Conservation (phyloP, 2,888 invertebrate species). For the Brachyopa scutellaris region DNA sequence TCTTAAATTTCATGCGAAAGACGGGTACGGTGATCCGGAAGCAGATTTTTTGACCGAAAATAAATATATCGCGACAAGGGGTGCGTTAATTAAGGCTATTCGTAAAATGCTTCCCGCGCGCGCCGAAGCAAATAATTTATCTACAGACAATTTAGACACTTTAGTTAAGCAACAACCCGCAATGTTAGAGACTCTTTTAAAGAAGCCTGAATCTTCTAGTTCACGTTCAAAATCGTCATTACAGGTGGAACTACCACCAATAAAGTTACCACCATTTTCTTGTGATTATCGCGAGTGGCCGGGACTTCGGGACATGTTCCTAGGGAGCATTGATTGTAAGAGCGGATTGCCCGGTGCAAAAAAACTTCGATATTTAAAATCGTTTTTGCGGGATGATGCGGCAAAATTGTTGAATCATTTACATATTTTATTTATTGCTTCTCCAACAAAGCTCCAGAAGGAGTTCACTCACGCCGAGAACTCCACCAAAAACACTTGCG, state of each 20-base stretch:
- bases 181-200: neutral
- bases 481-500: too few species aligned
- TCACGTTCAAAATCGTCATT: neutral
- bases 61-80: conserved; percentile 5
- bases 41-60: neutral
- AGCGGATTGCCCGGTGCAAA: neutral
- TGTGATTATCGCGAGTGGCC: conserved; percentile 9
- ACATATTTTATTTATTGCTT: too few species aligned
- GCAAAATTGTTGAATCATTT: conserved; percentile 1
- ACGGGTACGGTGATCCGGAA: conserved; percentile 7
- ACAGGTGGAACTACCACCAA: neutral
- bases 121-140: neutral
- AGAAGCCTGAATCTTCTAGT: too few species aligned
- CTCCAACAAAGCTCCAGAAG: too few species aligned
- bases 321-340: neutral
- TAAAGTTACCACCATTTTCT: neutral
- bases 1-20: neutral
- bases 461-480: too few species aligned
- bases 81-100: conserved; percentile 10
- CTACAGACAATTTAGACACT: neutral
- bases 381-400: conserved; percentile 1
- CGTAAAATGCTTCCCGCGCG: neutral
- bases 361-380: neutral
- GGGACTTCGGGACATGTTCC: neutral
- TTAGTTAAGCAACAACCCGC: conserved; percentile 27